Percentiles rank a stretch among this genome's conserved stretches.
Evolutionary conservation across 1,140 invertebrate species (phyloP).

Genomic region (Rhizoglyphus robini): DNA sequence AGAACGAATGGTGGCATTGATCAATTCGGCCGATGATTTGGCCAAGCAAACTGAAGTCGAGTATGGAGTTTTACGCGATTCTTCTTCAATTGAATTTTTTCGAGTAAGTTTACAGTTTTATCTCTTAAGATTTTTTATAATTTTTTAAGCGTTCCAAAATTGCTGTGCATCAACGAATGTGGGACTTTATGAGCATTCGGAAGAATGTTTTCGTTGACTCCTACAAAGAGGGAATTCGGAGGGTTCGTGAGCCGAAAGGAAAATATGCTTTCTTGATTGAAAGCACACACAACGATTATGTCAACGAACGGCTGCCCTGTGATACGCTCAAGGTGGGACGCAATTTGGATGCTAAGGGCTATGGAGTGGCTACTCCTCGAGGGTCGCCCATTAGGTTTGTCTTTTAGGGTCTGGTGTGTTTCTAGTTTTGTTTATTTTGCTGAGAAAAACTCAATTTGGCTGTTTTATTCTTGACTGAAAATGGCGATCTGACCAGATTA

Average conservation of each 20-base stretch:
- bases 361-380: conserved; percentile 78
- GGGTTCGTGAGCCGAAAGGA: conserved; percentile 62
- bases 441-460: conserved; percentile 80
- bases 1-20: conserved; percentile 80
- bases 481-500: conserved; percentile 73
- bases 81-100: conserved; percentile 85
- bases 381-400: conserved; percentile 72
- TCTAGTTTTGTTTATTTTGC: no score
- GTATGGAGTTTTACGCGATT: conserved; percentile 53
- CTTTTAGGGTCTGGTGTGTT: no score
- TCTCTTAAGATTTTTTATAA: no score
- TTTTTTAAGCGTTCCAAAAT: conserved; percentile 66
- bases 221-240: conserved; percentile 67
- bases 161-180: conserved; percentile 80
- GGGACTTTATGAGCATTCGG: conserved; percentile 62
- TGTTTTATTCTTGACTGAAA: conserved; percentile 79
- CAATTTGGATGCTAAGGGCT: conserved; percentile 82
- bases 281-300: conserved; percentile 86
- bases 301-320: conserved; percentile 79
- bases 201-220: conserved; percentile 64
- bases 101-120: conserved; percentile 5
- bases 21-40: conserved; percentile 84
- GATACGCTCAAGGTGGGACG: conserved; percentile 86
- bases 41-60: conserved; percentile 87
- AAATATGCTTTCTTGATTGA: conserved; percentile 91